Percentiles rank a stretch among this genome's conserved stretches.
Evolutionary conservation across 2,888 invertebrate species (phyloP).

Genomic region (Synanthedon tipuliformis): DNA sequence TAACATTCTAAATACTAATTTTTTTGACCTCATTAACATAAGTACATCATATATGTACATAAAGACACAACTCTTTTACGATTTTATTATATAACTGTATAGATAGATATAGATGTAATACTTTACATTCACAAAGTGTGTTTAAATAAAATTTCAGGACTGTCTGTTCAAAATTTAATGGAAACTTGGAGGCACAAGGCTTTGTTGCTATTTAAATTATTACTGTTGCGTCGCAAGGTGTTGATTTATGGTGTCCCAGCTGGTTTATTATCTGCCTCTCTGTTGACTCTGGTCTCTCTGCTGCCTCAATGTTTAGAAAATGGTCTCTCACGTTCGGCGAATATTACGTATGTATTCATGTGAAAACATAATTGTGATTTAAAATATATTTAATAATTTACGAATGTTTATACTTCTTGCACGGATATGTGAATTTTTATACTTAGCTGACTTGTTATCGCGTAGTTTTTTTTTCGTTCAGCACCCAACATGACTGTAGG

Average conservation of each 20-base stretch:
- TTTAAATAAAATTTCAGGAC: slow-evolving; percentile 70
- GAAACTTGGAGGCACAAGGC: slow-evolving; percentile 92
- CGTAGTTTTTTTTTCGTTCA: too few relatives aligned
- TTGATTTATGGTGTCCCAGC: slow-evolving; percentile 95
- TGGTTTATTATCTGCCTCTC: slow-evolving; percentile 85
- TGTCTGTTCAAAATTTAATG: slow-evolving; percentile 84
- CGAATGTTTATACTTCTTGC: too few relatives aligned
- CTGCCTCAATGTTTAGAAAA: slow-evolving; percentile 90
- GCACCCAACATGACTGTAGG: too few relatives aligned
- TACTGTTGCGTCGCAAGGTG: slow-evolving; percentile 89
- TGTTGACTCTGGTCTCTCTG: slow-evolving; percentile 89
- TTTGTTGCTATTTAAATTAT: slow-evolving; percentile 89
- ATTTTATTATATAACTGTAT: slow-evolving; percentile 1
- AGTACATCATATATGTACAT: too few relatives aligned
- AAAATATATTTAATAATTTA: too few relatives aligned
- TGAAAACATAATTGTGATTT: too few relatives aligned
- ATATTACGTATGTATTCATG: slow-evolving; percentile 73
- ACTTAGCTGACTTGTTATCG: too few relatives aligned
- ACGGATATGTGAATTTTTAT: too few relatives aligned
- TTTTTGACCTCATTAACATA: too few relatives aligned
- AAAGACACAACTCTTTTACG: too few relatives aligned
- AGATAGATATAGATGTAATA: not conserved
- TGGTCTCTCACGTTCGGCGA: slow-evolving; percentile 86
- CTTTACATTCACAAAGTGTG: slow-evolving; percentile 1
- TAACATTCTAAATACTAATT: too few relatives aligned